A percentile compares a stretch with the other conserved stretches of the same genome.
Evolutionary conservation across 2,113 vertebrate genomes (phyloP).

Genomic region (Oncorhynchus nerka): DNA sequence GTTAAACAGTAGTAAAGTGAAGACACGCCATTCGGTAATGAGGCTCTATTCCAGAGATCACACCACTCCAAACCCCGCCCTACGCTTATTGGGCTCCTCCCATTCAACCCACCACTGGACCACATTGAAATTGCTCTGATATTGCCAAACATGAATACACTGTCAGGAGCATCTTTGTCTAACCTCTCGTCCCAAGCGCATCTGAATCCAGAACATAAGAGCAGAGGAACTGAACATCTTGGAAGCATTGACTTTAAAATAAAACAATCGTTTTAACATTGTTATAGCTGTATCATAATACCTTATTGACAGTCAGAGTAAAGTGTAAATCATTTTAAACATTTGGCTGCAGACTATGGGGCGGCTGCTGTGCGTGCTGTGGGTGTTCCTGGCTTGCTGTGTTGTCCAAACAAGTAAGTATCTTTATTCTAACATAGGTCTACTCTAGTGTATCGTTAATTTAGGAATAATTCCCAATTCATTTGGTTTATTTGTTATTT

Average conservation of each 20-base stretch:
- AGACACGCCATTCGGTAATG: slow-evolving; percentile 57
- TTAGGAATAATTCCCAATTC: neutral
- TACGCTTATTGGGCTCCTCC: slow-evolving; percentile 31
- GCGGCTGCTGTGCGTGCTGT: slow-evolving; percentile 11
- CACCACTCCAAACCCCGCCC: slow-evolving; percentile 68
- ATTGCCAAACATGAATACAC: slow-evolving; percentile 57
- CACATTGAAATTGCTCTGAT: slow-evolving; percentile 69
- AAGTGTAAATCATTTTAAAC: slow-evolving; percentile 13
- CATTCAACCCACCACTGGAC: slow-evolving; percentile 57
- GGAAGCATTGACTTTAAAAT: neutral
- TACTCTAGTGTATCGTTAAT: neutral
- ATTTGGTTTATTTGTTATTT: neutral
- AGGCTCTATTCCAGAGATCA: slow-evolving; percentile 66
- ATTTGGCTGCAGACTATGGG: slow-evolving; percentile 40
- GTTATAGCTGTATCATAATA: neutral
- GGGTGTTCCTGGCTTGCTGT: slow-evolving; percentile 46
- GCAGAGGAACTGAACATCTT: neutral
- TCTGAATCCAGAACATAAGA: neutral
- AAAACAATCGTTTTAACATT: neutral
- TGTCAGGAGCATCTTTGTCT: slow-evolving; percentile 35
- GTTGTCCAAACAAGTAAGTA: slow-evolving; percentile 62
- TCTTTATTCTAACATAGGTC: neutral
- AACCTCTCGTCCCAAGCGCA: slow-evolving; percentile 9
- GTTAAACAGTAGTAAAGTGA: slow-evolving; percentile 55
- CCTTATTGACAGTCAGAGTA: neutral